Percentiles rank a stretch among this genome's conserved stretches.
These are phyloP conservation scores for Gari tellinella DNA, from an alignment of 2,888 invertebrate species.

Conservation along the genomic window DNA sequence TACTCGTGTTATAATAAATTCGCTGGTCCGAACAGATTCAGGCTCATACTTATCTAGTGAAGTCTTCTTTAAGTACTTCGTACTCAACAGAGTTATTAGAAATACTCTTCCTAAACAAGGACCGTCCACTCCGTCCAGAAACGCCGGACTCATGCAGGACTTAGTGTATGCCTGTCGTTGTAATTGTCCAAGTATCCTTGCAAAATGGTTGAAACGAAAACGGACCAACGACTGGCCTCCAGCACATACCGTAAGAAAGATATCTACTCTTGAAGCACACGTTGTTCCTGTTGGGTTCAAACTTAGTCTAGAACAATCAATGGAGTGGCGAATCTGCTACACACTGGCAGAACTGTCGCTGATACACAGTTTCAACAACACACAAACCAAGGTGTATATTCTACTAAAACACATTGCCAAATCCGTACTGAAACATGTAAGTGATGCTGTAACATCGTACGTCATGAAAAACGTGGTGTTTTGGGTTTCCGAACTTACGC, in stretches of 20 bases:
- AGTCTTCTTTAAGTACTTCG: too few species aligned
- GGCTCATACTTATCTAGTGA: too few species aligned
- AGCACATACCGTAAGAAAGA: background rate
- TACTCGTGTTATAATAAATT: too few species aligned
- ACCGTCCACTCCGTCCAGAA: too few species aligned
- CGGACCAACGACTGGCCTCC: background rate
- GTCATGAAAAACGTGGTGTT: conserved; percentile 28
- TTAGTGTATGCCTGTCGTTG: too few species aligned
- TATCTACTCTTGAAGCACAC: conserved; percentile 7
- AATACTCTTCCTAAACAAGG: too few species aligned
- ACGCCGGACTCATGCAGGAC: too few species aligned
- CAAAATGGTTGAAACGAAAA: background rate
- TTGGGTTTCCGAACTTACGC: conserved; percentile 16
- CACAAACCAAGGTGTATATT: conserved; percentile 25
- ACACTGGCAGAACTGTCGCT: conserved; percentile 18
- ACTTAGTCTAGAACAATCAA: background rate
- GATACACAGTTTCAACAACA: conserved; percentile 19
- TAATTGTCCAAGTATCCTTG: too few species aligned
- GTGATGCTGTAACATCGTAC: conserved; percentile 15
- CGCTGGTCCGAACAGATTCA: too few species aligned
- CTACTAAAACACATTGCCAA: conserved; percentile 21
- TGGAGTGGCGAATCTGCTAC: conserved; percentile 28
- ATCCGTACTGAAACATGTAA: conserved; percentile 5
- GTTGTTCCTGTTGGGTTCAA: conserved; percentile 25
- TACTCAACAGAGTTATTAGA: too few species aligned